Percentiles rank a stretch among this genome's conserved stretches.
phyloP scores from a whole-genome alignment of 2,797 vertebrate species.

The Gymnopithys bicolor region DNA sequence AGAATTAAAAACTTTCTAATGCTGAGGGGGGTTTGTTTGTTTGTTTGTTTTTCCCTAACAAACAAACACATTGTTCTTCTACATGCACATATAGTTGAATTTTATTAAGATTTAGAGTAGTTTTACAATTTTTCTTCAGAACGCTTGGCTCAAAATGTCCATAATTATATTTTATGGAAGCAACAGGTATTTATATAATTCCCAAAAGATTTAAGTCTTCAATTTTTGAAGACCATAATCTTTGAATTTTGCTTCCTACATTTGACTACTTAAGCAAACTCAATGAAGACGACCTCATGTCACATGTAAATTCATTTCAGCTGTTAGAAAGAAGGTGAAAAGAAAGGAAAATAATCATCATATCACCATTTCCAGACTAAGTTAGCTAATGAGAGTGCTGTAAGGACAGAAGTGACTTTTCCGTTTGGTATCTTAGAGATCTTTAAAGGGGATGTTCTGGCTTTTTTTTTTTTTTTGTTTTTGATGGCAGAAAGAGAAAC shows the following conservation, averaged over 20 bases:
- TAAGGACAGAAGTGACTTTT: neutral
- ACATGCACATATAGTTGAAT: neutral
- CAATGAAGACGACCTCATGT: neutral
- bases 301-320: neutral
- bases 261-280: neutral
- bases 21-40: neutral
- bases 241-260: neutral
- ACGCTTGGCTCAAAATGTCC: neutral
- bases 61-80: neutral
- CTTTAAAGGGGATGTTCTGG: neutral
- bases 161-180: neutral
- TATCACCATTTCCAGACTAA: neutral
- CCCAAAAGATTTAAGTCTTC: neutral
- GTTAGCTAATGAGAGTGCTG: neutral
- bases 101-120: neutral
- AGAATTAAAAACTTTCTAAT: constrained; percentile 16
- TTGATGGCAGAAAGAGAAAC: neutral
- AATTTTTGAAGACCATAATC: neutral
- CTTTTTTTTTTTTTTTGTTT: neutral
- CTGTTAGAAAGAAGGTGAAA: neutral
- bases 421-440: neutral
- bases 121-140: constrained; percentile 3
- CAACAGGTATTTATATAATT: neutral
- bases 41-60: neutral
- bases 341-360: neutral